These are phyloP conservation scores for Heterodera schachtii DNA, from an alignment of 1,140 invertebrate species.

Conservation along the genomic window DNA sequence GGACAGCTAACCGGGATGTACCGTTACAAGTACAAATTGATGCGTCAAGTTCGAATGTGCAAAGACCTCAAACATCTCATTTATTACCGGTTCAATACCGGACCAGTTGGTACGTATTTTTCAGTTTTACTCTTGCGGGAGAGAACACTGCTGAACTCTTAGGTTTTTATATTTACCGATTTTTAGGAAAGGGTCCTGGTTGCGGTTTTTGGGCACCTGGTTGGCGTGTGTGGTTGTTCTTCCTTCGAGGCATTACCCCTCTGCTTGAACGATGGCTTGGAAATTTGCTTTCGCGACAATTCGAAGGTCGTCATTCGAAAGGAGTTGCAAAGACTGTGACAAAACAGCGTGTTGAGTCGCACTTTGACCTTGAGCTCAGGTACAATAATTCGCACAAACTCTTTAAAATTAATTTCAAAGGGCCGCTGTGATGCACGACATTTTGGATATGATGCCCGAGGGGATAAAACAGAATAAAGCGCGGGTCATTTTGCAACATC, in stretches of 20 bases:
- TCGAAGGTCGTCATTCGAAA: constrained; percentile 97
- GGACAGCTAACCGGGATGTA: constrained; percentile 99
- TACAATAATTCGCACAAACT: constrained; percentile 74
- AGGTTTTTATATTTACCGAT: neutral
- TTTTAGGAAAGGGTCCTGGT: constrained; percentile 94
- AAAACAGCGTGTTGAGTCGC: constrained; percentile 97
- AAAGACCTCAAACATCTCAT: constrained; percentile 99
- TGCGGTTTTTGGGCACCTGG: constrained; percentile 99
- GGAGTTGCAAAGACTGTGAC: constrained; percentile 99
- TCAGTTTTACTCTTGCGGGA: neutral
- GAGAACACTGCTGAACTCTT: neutral
- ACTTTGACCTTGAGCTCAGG: constrained; percentile 96
- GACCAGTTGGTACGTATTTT: constrained; percentile 66
- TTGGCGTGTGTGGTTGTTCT: constrained; percentile 99
- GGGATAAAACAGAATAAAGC: constrained; percentile 99
- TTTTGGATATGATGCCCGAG: constrained; percentile 99
- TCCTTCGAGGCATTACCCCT: constrained; percentile 97
- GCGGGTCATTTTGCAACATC: constrained; percentile 94
- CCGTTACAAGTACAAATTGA: constrained; percentile 85
- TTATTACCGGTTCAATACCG: constrained; percentile 98
- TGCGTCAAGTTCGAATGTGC: constrained; percentile 99
- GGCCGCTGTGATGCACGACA: constrained; percentile 87
- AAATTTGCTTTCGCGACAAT: constrained; percentile 93
- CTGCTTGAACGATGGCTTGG: constrained; percentile 95
- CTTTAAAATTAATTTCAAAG: constrained; percentile 44